Evolutionary conservation across 2,888 invertebrate species (phyloP).

Genomic region (Mactromeris polynyma): DNA sequence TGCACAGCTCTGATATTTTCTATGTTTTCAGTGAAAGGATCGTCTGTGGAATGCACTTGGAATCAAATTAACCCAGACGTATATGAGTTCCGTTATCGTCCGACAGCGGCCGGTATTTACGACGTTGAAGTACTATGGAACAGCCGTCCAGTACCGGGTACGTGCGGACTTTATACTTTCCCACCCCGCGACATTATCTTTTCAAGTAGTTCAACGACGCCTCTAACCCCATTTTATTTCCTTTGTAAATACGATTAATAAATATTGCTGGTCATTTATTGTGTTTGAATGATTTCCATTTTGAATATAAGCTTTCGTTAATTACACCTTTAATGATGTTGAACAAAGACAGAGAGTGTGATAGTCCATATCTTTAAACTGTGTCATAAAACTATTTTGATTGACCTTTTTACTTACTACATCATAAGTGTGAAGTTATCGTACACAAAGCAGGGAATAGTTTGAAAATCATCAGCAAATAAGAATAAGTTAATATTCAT

Average conservation of each 20-base stretch:
- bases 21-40: conserved; percentile 59
- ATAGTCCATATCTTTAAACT: neutral
- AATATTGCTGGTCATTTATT: neutral
- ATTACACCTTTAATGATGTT: neutral
- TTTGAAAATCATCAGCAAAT: too few relatives aligned
- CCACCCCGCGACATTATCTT: too few relatives aligned
- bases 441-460: too few relatives aligned
- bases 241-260: neutral
- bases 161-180: neutral
- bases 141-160: conserved; percentile 88
- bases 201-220: too few relatives aligned
- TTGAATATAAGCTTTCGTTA: neutral
- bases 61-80: conserved; percentile 88
- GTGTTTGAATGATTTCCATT: neutral
- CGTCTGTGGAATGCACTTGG: conserved; percentile 60
- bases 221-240: neutral
- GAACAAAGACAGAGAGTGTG: neutral
- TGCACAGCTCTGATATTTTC: neutral
- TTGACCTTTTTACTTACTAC: too few relatives aligned
- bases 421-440: too few relatives aligned
- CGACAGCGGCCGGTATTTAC: conserved; percentile 95
- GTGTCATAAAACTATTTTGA: too few relatives aligned
- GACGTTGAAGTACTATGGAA: conserved; percentile 93
- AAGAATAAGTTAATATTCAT: too few relatives aligned
- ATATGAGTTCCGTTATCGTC: conserved; percentile 95